phyloP scores from a whole-genome alignment of 37 sponge, comb jelly and placozoan species.

The Halichondria panicea region DNA sequence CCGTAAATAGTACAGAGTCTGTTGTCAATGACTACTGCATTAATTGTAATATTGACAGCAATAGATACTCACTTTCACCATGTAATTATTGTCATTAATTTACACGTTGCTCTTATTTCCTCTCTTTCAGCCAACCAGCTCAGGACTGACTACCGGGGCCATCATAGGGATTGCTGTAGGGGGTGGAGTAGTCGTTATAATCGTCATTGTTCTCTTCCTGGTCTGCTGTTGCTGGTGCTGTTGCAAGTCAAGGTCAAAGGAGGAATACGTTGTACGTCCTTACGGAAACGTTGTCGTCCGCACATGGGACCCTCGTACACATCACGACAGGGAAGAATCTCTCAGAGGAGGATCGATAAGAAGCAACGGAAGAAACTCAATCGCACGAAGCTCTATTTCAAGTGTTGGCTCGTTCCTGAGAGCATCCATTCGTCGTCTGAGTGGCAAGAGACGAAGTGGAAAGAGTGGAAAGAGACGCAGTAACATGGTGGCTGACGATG shows the following conservation, averaged over 20 bases:
- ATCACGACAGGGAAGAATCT: background rate
- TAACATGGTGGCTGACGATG: background rate
- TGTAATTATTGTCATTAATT: no score
- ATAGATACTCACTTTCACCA: constrained; percentile 20
- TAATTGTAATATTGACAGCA: no score
- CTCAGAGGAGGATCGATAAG: background rate
- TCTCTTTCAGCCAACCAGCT: background rate
- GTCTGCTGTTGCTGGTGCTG: constrained; percentile 24
- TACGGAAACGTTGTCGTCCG: constrained; percentile 10
- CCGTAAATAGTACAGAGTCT: no score
- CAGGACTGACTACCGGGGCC: background rate
- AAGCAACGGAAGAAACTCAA: constrained; percentile 1
- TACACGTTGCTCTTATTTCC: no score
- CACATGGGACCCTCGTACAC: background rate
- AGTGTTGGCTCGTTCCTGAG: constrained; percentile 16
- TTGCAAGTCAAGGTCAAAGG: background rate
- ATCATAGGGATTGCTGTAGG: constrained; percentile 35
- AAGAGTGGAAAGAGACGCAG: background rate
- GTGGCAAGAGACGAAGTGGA: background rate
- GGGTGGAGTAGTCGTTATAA: constrained; percentile 2
- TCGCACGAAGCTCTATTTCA: constrained; percentile 11
- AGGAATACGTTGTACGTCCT: background rate
- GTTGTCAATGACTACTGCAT: no score
- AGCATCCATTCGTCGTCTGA: background rate
- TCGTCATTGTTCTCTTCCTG: background rate